Percentiles rank a stretch among this genome's conserved stretches.
Conservation (phyloP, 2,888 invertebrate species). For the Himalopsyche tibetana region DNA sequence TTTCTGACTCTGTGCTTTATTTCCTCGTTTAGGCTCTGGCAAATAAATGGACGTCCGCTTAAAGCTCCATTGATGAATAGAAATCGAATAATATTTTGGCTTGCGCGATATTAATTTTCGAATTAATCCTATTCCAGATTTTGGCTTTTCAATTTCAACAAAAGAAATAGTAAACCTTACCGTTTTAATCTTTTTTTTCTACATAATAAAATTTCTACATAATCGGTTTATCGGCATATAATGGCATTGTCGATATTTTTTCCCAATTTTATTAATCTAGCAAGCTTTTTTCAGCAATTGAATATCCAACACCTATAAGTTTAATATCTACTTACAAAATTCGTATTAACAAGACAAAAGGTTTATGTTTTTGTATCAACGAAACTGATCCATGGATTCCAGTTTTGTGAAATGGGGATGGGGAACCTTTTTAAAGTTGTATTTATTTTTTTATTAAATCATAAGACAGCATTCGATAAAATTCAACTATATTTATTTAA, state of each 20-base stretch:
- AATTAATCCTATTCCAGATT: not conserved
- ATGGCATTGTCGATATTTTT: not conserved
- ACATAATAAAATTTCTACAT: not conserved
- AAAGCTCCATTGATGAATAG: constrained; percentile 14
- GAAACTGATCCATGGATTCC: too few relatives aligned
- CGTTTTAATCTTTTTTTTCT: not conserved
- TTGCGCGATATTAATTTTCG: constrained; percentile 20
- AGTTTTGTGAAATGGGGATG: too few relatives aligned
- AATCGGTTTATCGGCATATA: not conserved
- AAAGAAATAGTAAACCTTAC: constrained; percentile 23
- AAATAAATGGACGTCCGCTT: not conserved
- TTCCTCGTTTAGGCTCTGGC: constrained; percentile 8
- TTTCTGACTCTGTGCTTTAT: constrained; percentile 14
- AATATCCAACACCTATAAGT: too few relatives aligned
- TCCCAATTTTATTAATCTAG: not conserved
- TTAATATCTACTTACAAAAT: too few relatives aligned
- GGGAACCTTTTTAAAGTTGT: too few relatives aligned
- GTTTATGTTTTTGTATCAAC: too few relatives aligned
- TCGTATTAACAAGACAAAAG: too few relatives aligned
- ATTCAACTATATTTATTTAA: too few relatives aligned
- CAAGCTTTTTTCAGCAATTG: not conserved
- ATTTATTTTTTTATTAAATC: too few relatives aligned
- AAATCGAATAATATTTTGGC: constrained; percentile 20
- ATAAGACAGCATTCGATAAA: too few relatives aligned
- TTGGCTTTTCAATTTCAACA: constrained; percentile 12